Base-by-base conservation (phyloP, 2,797 vertebrate genomes). In the Sebastes itinus region DNA sequence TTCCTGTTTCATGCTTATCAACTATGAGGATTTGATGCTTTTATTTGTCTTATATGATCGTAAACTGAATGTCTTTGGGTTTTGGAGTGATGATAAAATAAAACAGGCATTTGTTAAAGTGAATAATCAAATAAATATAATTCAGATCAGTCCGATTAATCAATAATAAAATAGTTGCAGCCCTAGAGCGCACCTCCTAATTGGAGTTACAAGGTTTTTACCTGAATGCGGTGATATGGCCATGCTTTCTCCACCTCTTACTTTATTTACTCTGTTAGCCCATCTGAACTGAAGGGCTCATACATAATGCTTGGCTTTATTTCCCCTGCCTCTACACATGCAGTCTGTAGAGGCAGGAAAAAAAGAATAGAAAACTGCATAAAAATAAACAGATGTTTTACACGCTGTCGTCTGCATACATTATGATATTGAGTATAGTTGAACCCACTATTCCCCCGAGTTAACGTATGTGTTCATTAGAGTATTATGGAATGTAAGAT, bases 401-500 rank as follows among this genome's bases (percentile, higher is more conserved):
- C 18, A 81, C 30, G 46, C 63, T 69, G 78, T 88, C 88, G 87
- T 92, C 90, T 80, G 86, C 88, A 86, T 90, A 91, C 64, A 75
- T 83, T 54, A 61, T 33, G 8, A 72, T 38, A 58, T 12, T 63
- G 52, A 80, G 2, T 62, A 38, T 42, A 80, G 35, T 49, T 25
- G 35, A 72, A 63, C 5, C 61, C 25, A 25, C 18, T 32, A 14
- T 62, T 87, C 64, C 82, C 33, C 23, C 0, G 33, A 49, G 78
- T 68, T 76, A 35, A 72, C 61, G 42, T 75, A 66, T 72, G 58
- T 83, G 63, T 78, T 88, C 80, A 84, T 85, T 87, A 65, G 65
- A 28, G 28, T 42, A 71, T 72, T 79, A 66, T 79, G 71, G 79
- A 76, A 28, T 52, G 68, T 71, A 82, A 64, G 64, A 64, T 66